phyloP scores from a whole-genome alignment of 2,113 vertebrate genomes.

The Eubucco bourcierii region DNA sequence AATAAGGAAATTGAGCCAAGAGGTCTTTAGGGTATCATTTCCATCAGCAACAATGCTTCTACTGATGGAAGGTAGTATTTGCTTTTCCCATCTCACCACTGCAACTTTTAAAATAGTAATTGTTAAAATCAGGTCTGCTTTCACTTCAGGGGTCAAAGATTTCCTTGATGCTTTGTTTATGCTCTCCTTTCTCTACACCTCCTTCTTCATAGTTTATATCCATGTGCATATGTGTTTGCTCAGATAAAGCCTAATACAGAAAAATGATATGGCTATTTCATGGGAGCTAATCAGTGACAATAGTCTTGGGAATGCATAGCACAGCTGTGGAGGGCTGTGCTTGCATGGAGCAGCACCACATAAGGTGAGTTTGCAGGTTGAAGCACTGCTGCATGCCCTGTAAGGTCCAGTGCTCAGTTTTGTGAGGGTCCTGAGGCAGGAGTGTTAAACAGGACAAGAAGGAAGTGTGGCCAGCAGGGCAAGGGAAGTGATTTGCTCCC shows the following conservation, averaged over 20 bases:
- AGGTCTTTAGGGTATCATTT: background rate
- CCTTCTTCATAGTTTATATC: background rate
- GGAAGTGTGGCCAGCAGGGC: too few relatives aligned
- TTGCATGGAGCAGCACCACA: accelerated
- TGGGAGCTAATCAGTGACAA: background rate
- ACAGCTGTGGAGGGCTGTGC: background rate
- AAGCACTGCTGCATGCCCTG: background rate
- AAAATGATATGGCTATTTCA: background rate
- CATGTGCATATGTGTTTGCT: background rate
- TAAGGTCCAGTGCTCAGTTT: background rate
- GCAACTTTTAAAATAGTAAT: background rate
- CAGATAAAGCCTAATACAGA: background rate
- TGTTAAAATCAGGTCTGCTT: background rate
- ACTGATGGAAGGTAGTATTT: background rate
- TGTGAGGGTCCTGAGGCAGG: background rate
- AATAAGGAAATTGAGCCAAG: background rate
- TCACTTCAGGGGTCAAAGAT: background rate
- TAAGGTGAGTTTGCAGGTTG: background rate
- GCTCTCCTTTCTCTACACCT: background rate
- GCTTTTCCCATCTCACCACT: background rate
- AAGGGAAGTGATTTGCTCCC: too few relatives aligned
- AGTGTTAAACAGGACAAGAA: background rate
- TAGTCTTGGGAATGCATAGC: background rate
- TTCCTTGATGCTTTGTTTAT: background rate
- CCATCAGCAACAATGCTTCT: background rate